Percentiles rank a stretch among this genome's conserved stretches.
phyloP scores from a whole-genome alignment of 2,888 invertebrate genomes.

The Piscicola geometra region DNA sequence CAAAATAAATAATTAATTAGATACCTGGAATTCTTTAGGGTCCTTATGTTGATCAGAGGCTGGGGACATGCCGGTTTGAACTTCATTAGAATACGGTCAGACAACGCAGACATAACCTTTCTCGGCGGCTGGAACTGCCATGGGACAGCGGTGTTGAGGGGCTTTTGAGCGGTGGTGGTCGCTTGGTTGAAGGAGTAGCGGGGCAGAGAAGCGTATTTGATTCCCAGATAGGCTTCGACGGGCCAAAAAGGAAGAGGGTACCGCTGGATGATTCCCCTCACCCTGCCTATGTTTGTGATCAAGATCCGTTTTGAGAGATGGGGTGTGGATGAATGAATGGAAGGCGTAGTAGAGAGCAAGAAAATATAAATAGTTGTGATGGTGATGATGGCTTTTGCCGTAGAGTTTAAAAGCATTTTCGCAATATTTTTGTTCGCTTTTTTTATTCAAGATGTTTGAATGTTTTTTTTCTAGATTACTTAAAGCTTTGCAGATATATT shows the following conservation, averaged over 20 bases:
- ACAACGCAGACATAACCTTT: neutral
- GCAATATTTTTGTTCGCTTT: no score
- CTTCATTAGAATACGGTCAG: constrained; percentile 14
- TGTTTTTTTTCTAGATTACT: no score
- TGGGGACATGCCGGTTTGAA: constrained; percentile 32
- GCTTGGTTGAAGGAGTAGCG: neutral
- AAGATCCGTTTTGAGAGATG: constrained; percentile 21
- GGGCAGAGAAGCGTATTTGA: constrained; percentile 21
- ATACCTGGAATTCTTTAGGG: neutral
- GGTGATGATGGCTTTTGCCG: no score
- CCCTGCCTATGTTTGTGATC: constrained; percentile 5
- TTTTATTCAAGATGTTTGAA: no score
- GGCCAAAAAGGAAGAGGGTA: neutral
- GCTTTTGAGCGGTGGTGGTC: neutral
- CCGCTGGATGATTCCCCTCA: constrained; percentile 22
- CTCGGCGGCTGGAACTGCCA: constrained; percentile 2
- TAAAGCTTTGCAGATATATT: no score
- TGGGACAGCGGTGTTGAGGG: neutral
- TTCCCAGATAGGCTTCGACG: constrained; percentile 30
- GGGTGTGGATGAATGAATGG: neutral
- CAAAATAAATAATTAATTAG: no score
- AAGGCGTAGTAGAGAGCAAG: no score
- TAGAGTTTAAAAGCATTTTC: no score
- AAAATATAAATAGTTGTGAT: no score
- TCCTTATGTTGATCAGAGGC: constrained; percentile 6